A percentile compares a stretch with the other conserved stretches of the same genome.
phyloP scores from a whole-genome alignment of 2,113 vertebrate genomes.

The Corythornis cristatus region DNA sequence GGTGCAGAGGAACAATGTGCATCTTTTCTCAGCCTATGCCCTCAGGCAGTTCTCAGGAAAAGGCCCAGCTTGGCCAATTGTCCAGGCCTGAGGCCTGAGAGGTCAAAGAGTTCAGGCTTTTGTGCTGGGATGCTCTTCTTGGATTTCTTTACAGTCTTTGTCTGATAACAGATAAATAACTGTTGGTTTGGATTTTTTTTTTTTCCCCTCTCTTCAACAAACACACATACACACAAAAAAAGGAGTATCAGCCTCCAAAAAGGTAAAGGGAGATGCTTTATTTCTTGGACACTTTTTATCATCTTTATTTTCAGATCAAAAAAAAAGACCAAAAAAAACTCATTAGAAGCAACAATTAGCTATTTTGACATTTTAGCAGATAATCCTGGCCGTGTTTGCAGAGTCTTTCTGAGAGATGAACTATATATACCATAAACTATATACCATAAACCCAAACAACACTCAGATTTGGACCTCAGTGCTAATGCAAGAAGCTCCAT shows the following conservation, averaged over 20 bases:
- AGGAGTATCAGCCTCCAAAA: conserved; percentile 43
- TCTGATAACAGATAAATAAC: conserved; percentile 85
- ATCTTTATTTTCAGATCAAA: conserved; percentile 12
- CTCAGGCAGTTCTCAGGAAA: conserved; percentile 66
- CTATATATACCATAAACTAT: not conserved
- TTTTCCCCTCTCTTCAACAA: conserved; percentile 30
- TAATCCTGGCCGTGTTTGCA: not conserved
- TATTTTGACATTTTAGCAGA: not conserved
- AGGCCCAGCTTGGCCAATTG: conserved; percentile 63
- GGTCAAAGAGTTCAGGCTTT: conserved; percentile 81
- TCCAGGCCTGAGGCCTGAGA: conserved; percentile 62
- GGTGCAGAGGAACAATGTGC: not conserved
- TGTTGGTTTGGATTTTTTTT: conserved; percentile 45
- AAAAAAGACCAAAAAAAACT: not conserved
- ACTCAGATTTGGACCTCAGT: not conserved
- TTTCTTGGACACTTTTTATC: not conserved
- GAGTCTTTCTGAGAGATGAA: not conserved
- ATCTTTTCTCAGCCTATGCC: conserved; percentile 57
- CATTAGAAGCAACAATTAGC: not conserved
- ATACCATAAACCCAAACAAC: not conserved
- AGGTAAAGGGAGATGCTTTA: not conserved
- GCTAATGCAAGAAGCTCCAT: not conserved
- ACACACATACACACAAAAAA: conserved; percentile 42
- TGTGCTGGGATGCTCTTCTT: conserved; percentile 79
- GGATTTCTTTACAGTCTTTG: conserved; percentile 84